Base-by-base conservation (phyloP, 2,797 vertebrate genomes). In the Myotis planiceps region DNA sequence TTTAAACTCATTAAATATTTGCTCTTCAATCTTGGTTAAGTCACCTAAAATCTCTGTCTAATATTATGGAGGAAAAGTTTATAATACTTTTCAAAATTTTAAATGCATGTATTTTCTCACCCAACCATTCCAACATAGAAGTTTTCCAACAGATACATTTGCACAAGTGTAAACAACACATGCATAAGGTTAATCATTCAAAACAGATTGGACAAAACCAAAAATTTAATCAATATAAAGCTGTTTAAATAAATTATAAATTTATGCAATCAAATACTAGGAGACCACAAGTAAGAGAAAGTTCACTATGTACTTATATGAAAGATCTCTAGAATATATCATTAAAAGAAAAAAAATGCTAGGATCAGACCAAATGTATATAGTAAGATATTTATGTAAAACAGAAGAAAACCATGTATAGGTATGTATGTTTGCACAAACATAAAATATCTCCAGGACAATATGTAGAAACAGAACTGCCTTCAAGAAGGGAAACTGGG, bases 171-270 rank as follows among this genome's bases (percentile, higher is more conserved):
- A 81, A 49, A 66, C 27, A 47, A 80, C 19, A 74, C 9, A 69
- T 25, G 23, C 3, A 21, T 92, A 90, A 76, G 16, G n/a, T 81
- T 66, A 23, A 1, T 71, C 39, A 53, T 83, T 94, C 68, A 75
- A 88, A 76, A 72, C 47, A 87, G 39, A 42, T 71, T 15, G 45
- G 55, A 94, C 78, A 3, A 42, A 47, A 68, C 3, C 47, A 88
- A 76, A 90, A 91, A 88, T 58, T 47, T 4, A 6, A 55, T 27
- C 5, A 58, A 32, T 88, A 34, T 37, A 80, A 72, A 23, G 66
- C 1, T 42, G 29, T 93, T 82, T 58, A 87, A 91, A 82, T 90
- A 95, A 69, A 51, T 84, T 71, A 75, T 53, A 91, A 51, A n/a
- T 82, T 32, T 82, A 82, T 37, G 21, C 23, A 66, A 47, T 55